Conservation (phyloP, 2,797 vertebrate species). For the Melanotaenia pygmaea region DNA sequence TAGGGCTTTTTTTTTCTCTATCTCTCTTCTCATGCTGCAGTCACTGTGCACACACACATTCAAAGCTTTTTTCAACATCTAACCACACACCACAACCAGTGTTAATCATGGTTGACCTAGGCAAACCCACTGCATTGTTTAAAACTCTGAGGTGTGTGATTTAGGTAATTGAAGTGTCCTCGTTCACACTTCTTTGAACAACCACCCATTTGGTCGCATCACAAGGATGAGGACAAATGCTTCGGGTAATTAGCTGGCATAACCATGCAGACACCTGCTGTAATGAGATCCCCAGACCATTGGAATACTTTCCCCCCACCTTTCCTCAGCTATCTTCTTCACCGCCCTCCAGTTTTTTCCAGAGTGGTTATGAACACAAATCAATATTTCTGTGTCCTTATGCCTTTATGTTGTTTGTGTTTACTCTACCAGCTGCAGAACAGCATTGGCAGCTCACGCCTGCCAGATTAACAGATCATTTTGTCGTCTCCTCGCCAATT, state of each 20-base stretch:
- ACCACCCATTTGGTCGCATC: slow-evolving; percentile 58
- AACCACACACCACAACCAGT: slow-evolving; percentile 28
- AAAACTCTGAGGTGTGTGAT: slow-evolving; percentile 51
- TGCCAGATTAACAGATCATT: slow-evolving; percentile 68
- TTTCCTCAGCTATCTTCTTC: slow-evolving; percentile 30
- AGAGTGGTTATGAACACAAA: slow-evolving; percentile 28
- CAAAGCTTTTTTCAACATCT: slow-evolving; percentile 27
- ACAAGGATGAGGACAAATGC: slow-evolving; percentile 67
- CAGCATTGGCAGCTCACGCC: slow-evolving; percentile 41
- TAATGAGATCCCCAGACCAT: slow-evolving; percentile 60
- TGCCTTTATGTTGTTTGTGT: slow-evolving; percentile 40
- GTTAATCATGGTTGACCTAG: slow-evolving; percentile 58
- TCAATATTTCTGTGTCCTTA: slow-evolving; percentile 20
- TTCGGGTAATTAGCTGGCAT: slow-evolving; percentile 64
- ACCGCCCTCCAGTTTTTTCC: slow-evolving; percentile 13
- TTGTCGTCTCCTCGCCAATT: slow-evolving; percentile 71
- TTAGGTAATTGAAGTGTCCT: slow-evolving; percentile 52
- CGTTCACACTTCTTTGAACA: slow-evolving; percentile 50
- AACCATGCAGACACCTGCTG: slow-evolving; percentile 35
- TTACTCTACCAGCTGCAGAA: slow-evolving; percentile 60
- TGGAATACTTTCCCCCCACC: slow-evolving; percentile 10
- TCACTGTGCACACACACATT: slow-evolving; percentile 35
- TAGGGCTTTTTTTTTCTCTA: slow-evolving; percentile 9
- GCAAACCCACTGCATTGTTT: slow-evolving; percentile 47
- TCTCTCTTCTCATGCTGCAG: slow-evolving; percentile 21